Evolutionary conservation across 2,888 invertebrate genomes (phyloP), one percentile per base, ranked within the genome.

Genomic region (Amblyjoppa fuscipennis): DNA sequence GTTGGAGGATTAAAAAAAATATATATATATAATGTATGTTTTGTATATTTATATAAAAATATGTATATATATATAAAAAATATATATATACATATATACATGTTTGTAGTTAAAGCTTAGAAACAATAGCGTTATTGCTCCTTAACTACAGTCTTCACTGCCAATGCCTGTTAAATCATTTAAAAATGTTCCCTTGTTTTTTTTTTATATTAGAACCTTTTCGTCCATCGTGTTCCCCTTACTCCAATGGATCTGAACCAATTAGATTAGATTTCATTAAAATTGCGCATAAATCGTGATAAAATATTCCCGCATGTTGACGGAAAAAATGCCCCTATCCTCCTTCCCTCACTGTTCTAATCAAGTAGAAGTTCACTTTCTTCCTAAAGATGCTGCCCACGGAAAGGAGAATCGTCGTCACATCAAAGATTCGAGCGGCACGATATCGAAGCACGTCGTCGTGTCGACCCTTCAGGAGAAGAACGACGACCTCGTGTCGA

Each of bases 321-420:
- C 3, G 38, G 7, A 16, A 5, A 51, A 11, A 61, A 31, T 16
- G 0, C 2, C 16, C 56, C 6, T 13, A 68, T 7, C 25, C n/a
- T 41, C 49, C 56, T 38, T 51, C 4, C 59, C 20, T 79, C n/a
- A 51, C 68, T 84, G 75, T 85, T 90, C 90, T 93, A 91, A 93
- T 89, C 89, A 90, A 92, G 90, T 91, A 92, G 92, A 92, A 92
- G 91, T 92, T 91, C 87, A 89, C 89, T 71, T 93, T 93, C 85
- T 91, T 91, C 89, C 89, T 89, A 85, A 93, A 94, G 94, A 93
- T 92, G 90, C 92, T 87, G 93, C 90, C 77, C 91, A 93, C 71
- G 94, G 92, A 49, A 94, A 94, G 91, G 94, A 94, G 88, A 94
- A 94, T 79, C 93, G 92, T 76, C 93, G 84, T 34, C 89, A 89